These are phyloP conservation scores for Zaprionus bogoriensis DNA, from an alignment of 2,888 invertebrate genomes.

Conservation along the genomic window DNA sequence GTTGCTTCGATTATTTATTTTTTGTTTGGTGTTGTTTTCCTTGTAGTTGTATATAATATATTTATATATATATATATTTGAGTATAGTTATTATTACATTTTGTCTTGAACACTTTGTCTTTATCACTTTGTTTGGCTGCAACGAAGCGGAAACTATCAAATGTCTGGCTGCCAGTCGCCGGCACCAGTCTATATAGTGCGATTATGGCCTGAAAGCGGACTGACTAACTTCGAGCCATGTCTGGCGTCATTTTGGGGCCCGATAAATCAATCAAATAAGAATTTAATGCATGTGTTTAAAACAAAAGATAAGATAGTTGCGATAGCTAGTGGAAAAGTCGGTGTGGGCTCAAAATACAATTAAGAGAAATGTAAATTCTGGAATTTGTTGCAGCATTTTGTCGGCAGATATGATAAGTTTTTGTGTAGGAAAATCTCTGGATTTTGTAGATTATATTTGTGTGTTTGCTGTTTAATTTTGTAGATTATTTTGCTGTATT, in stretches of 20 bases:
- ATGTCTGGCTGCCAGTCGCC: conserved; percentile 57
- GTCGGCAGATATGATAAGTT: not conserved
- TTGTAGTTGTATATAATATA: conserved; percentile 38
- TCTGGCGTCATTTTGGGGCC: not conserved
- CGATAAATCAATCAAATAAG: conserved; percentile 54
- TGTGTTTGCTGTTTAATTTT: not conserved
- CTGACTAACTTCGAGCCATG: conserved; percentile 1
- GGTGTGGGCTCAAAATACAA: conserved; percentile 24
- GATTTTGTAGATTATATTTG: not conserved
- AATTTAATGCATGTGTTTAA: conserved; percentile 59
- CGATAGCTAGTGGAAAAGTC: not conserved
- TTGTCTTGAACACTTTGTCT: conserved; percentile 75
- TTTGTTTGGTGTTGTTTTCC: conserved; percentile 12
- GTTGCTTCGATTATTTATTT: conserved; percentile 20
- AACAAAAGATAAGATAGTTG: conserved; percentile 24
- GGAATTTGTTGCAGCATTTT: not conserved
- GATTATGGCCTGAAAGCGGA: conserved; percentile 9
- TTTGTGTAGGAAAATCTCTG: not conserved
- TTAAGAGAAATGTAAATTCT: conserved; percentile 26
- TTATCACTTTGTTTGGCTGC: conserved; percentile 72
- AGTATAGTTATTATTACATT: conserved; percentile 68
- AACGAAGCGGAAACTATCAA: conserved; percentile 52
- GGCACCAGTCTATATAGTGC: not conserved
- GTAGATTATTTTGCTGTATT: not conserved
- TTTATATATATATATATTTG: conserved; percentile 28